A percentile compares a stretch with the other conserved stretches of the same genome.
Conservation (phyloP, 2,113 vertebrate genomes). For the Carlito syrichta region DNA sequence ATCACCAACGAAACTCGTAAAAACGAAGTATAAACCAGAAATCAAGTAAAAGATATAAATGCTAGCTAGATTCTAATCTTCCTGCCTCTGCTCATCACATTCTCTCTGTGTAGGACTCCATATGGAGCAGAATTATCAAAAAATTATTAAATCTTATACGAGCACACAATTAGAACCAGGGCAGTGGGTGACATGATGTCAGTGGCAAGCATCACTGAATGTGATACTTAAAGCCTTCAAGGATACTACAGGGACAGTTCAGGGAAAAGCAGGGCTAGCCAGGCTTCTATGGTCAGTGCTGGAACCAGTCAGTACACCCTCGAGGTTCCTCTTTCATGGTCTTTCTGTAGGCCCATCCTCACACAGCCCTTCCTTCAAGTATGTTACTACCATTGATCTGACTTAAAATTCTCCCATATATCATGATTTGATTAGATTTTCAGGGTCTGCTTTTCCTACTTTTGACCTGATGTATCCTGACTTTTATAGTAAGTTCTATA, state of each 20-base stretch:
- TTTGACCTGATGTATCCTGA: not conserved
- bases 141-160: not conserved
- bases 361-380: not conserved
- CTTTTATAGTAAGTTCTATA: not conserved
- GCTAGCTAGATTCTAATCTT: not conserved
- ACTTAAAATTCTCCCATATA: not conserved
- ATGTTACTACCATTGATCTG: not conserved
- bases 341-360: not conserved
- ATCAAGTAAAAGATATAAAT: not conserved
- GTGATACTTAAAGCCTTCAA: not conserved
- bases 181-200: not conserved
- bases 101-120: not conserved
- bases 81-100: not conserved
- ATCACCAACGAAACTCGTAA: not conserved
- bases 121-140: not conserved
- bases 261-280: not conserved
- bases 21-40: not conserved
- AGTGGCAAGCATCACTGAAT: not conserved
- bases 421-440: not conserved
- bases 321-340: not conserved
- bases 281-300: not conserved
- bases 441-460: not conserved
- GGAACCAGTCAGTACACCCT: not conserved
- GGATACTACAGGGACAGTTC: not conserved
- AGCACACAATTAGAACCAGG: not conserved